These are phyloP conservation scores for Drosophila crucigera DNA, from an alignment of 2,888 invertebrate genomes.

Conservation along the genomic window DNA sequence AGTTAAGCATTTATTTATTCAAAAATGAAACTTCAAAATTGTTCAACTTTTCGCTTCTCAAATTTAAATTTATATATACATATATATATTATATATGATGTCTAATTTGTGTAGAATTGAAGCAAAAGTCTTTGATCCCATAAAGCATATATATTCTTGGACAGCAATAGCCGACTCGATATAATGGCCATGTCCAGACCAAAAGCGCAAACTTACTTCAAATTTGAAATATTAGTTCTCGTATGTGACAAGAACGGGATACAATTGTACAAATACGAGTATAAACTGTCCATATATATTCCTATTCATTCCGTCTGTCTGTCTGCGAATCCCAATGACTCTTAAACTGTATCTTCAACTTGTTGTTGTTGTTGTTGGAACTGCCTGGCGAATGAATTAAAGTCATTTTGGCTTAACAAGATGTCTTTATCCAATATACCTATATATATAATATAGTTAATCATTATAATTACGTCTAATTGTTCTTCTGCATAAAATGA, in stretches of 20 bases:
- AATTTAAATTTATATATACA: background rate
- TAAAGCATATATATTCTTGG: background rate
- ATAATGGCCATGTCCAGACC: background rate
- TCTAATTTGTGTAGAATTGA: no score
- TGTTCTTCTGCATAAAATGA: background rate
- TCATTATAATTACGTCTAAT: background rate
- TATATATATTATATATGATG: no score
- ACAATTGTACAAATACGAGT: background rate
- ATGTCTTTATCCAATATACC: background rate
- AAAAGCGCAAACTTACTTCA: background rate
- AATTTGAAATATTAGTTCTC: background rate
- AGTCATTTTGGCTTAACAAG: background rate
- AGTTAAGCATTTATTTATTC: background rate
- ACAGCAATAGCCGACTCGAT: background rate
- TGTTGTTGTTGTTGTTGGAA: background rate
- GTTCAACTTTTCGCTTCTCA: background rate
- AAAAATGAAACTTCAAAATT: background rate
- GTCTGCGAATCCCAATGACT: background rate
- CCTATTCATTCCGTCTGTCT: background rate
- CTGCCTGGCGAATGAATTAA: background rate
- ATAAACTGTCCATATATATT: background rate
- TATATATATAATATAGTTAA: background rate
- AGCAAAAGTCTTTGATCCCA: background rate
- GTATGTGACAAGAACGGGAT: no score
- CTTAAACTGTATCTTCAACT: background rate